These are phyloP conservation scores for Podarcis siculus DNA, from an alignment of 2,797 vertebrate genomes.

Conservation along the genomic window DNA sequence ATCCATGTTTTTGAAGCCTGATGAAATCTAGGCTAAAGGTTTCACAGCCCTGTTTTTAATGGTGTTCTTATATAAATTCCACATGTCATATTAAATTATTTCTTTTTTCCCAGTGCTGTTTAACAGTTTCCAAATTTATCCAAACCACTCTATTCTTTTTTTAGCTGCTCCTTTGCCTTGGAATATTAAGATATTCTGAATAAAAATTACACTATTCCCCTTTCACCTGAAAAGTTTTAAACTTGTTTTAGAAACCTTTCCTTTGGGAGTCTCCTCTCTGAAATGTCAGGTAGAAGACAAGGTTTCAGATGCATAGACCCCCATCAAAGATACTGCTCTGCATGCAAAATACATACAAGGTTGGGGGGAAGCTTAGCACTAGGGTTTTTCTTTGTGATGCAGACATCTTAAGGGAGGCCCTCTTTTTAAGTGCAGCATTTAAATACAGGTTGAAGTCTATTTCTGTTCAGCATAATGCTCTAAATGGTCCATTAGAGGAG, in stretches of 20 bases:
- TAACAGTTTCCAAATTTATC: constrained; percentile 21
- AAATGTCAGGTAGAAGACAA: constrained; percentile 30
- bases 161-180: constrained; percentile 44
- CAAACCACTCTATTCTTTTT: constrained; percentile 37
- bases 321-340: constrained; percentile 39
- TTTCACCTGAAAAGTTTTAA: not conserved
- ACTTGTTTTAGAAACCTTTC: constrained; percentile 31
- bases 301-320: constrained; percentile 44
- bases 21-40: not conserved
- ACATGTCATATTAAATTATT: constrained; percentile 40
- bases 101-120: constrained; percentile 24
- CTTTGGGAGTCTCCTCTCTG: constrained; percentile 29
- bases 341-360: constrained; percentile 32
- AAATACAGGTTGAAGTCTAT: constrained; percentile 54
- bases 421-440: constrained; percentile 59
- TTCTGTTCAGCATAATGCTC: constrained; percentile 17
- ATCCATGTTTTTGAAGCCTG: not conserved
- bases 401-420: constrained; percentile 47
- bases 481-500: not conserved
- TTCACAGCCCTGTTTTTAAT: constrained; percentile 43
- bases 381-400: constrained; percentile 15
- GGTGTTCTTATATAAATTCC: not conserved
- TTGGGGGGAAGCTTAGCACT: constrained; percentile 2
- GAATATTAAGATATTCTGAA: constrained; percentile 38
- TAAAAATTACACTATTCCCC: constrained; percentile 1